Conservation (phyloP, 1,140 invertebrate genomes). For the Aphis gossypii region DNA sequence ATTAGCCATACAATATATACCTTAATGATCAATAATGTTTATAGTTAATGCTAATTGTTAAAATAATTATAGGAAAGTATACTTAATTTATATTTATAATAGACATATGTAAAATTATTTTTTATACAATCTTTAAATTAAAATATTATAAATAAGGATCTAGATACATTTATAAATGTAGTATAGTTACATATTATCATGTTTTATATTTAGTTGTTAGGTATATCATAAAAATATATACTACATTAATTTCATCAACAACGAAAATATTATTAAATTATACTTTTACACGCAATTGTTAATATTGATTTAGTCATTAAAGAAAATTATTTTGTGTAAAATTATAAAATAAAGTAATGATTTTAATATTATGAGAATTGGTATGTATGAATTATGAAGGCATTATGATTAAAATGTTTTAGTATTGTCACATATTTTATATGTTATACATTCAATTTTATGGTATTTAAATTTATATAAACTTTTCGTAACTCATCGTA, state of each 20-base stretch:
- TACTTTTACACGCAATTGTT: not conserved
- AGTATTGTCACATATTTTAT: not conserved
- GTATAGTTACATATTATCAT: not conserved
- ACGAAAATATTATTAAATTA: not conserved
- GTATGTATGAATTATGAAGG: not conserved
- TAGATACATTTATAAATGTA: no score
- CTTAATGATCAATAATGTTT: no score
- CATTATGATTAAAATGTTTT: not conserved
- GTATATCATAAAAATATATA: not conserved
- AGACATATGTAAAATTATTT: no score
- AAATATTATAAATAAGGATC: not conserved
- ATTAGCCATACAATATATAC: no score
- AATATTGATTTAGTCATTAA: not conserved
- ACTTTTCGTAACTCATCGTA: not conserved
- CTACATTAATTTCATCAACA: not conserved
- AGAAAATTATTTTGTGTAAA: not conserved
- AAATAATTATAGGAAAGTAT: no score
- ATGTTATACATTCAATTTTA: not conserved
- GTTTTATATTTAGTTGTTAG: not conserved
- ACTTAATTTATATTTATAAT: no score
- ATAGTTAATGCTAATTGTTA: no score
- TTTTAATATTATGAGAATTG: not conserved
- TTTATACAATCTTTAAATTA: no score
- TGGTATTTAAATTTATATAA: not conserved
- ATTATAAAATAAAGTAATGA: not conserved